phyloP scores from a whole-genome alignment of 2,113 vertebrate species.

The Oenanthe melanoleuca region DNA sequence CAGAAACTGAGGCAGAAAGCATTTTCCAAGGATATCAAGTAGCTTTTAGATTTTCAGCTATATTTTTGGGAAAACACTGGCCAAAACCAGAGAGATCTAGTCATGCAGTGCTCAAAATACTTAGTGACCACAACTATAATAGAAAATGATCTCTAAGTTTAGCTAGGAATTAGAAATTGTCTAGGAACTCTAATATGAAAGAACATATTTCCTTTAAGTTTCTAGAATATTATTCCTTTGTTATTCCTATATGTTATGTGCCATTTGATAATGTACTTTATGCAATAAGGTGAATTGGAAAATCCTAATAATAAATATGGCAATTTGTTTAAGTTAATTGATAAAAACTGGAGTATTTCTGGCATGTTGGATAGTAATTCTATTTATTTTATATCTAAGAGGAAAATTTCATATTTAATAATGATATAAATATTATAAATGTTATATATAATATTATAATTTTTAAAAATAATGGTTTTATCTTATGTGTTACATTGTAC shows the following conservation, averaged over 20 bases:
- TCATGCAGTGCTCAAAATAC: background rate
- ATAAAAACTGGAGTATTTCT: background rate
- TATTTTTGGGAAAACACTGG: background rate
- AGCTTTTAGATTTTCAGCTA: background rate
- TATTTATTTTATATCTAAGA: background rate
- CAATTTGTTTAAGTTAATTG: background rate
- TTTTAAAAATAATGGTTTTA: background rate
- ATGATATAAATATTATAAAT: background rate
- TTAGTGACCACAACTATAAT: background rate
- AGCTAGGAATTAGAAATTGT: background rate
- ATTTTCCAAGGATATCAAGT: background rate
- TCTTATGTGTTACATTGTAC: background rate
- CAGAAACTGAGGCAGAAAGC: background rate
- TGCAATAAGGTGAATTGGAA: background rate
- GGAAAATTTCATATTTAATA: no score
- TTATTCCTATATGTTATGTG: background rate
- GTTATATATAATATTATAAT: background rate
- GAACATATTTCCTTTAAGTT: background rate
- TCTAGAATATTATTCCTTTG: background rate
- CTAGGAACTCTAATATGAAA: background rate
- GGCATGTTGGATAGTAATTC: background rate
- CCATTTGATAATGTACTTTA: background rate
- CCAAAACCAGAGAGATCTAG: background rate
- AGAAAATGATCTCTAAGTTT: background rate
- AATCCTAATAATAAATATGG: background rate